phyloP scores from a whole-genome alignment of 2,888 invertebrate genomes.

The Stegophylla sp. region DNA sequence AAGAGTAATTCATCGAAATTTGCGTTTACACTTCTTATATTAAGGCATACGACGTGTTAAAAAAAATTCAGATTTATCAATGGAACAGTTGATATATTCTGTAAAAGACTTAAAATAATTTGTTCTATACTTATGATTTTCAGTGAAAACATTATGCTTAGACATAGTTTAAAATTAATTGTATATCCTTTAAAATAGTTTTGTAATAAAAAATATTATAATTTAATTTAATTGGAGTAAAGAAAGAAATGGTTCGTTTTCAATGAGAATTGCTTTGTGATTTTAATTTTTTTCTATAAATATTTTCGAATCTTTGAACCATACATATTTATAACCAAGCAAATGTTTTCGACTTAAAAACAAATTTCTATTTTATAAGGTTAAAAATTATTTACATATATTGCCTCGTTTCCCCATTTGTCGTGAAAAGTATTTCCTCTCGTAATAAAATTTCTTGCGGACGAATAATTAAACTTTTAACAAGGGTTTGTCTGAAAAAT shows the following conservation, averaged over 20 bases:
- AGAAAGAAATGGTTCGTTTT: background rate
- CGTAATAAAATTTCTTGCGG: no score
- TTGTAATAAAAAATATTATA: no score
- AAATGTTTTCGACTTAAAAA: conserved; percentile 4
- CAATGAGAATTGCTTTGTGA: background rate
- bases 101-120: conserved; percentile 20
- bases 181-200: background rate
- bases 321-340: background rate
- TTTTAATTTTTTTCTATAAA: background rate
- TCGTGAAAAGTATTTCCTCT: background rate
- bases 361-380: background rate
- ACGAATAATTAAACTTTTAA: no score
- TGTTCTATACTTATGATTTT: background rate
- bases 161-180: background rate
- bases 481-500: no score
- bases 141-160: background rate
- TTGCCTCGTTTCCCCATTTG: background rate
- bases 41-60: conserved; percentile 10
- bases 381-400: background rate
- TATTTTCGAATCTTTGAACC: conserved; percentile 1
- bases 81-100: background rate
- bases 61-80: background rate
- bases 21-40: conserved; percentile 8
- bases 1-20: background rate
- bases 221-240: background rate